Percentiles rank a stretch among this genome's conserved stretches.
Evolutionary conservation across 2,113 vertebrate species (phyloP).

Genomic region (Steatornis caripensis): DNA sequence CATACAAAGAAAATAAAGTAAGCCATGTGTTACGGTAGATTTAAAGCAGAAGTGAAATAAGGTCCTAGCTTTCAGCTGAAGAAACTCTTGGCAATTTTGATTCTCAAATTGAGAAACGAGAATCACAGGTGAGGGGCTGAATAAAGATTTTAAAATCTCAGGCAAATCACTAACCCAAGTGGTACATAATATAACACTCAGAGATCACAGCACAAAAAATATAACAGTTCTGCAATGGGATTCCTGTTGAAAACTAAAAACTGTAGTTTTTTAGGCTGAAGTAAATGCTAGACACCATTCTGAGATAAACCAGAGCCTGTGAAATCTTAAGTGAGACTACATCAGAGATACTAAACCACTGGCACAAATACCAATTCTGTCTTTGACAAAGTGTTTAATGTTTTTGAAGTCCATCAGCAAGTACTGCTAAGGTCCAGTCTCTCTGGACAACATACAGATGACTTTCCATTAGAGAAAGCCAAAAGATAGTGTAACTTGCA

Average conservation of each 20-base stretch:
- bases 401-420: neutral
- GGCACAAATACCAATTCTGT: neutral
- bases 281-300: neutral
- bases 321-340: neutral
- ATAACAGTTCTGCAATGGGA: neutral
- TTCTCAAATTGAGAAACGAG: neutral
- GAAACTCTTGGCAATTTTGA: slow-evolving; percentile 51
- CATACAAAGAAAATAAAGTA: slow-evolving; percentile 50
- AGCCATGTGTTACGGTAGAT: slow-evolving; percentile 28
- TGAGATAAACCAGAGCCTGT: neutral
- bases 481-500: neutral
- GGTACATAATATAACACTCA: neutral
- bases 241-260: neutral
- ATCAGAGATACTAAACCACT: neutral
- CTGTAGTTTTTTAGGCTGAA: neutral
- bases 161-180: neutral
- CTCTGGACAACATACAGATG: neutral
- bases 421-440: neutral
- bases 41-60: slow-evolving; percentile 34
- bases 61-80: slow-evolving; percentile 11
- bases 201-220: neutral
- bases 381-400: neutral
- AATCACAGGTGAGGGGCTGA: neutral
- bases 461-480: neutral
- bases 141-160: neutral